Percentiles rank a stretch among this genome's conserved stretches.
These are phyloP conservation scores for Petaurus breviceps DNA, from an alignment of 2,113 vertebrate genomes.

Conservation along the genomic window DNA sequence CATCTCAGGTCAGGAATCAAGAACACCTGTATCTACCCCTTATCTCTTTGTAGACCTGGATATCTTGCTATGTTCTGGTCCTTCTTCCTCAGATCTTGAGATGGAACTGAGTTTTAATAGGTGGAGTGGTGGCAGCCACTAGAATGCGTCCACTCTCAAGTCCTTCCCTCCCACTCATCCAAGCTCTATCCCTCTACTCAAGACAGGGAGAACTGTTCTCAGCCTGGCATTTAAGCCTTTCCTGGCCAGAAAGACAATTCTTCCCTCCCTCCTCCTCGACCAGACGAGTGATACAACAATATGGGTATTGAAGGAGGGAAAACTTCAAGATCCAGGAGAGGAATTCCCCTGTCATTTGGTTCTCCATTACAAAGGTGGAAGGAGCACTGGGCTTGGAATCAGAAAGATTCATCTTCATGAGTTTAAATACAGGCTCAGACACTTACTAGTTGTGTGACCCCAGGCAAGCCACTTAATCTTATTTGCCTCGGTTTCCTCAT, in stretches of 20 bases:
- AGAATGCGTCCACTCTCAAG: background rate
- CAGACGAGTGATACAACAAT: background rate
- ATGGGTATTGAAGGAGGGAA: background rate
- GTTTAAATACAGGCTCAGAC: background rate
- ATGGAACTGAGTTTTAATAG: background rate
- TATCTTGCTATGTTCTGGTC: background rate
- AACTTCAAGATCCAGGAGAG: background rate
- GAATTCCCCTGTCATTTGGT: background rate
- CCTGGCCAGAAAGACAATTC: background rate
- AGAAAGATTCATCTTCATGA: background rate
- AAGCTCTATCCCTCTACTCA: background rate
- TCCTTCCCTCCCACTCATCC: background rate
- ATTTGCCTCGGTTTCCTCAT: too few relatives aligned
- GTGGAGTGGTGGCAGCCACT: background rate
- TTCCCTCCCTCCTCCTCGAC: background rate
- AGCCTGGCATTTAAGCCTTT: background rate
- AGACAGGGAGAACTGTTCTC: background rate
- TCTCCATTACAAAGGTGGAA: background rate
- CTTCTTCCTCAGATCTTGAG: background rate
- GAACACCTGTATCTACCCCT: background rate
- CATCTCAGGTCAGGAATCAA: background rate
- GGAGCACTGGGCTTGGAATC: background rate
- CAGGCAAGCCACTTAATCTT: too few relatives aligned
- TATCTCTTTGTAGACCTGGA: background rate
- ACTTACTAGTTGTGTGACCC: background rate